A percentile compares a stretch with the other conserved stretches of the same genome.
Evolutionary conservation across 2,888 invertebrate genomes (phyloP).

Genomic region (Torymus aiolomorphi): DNA sequence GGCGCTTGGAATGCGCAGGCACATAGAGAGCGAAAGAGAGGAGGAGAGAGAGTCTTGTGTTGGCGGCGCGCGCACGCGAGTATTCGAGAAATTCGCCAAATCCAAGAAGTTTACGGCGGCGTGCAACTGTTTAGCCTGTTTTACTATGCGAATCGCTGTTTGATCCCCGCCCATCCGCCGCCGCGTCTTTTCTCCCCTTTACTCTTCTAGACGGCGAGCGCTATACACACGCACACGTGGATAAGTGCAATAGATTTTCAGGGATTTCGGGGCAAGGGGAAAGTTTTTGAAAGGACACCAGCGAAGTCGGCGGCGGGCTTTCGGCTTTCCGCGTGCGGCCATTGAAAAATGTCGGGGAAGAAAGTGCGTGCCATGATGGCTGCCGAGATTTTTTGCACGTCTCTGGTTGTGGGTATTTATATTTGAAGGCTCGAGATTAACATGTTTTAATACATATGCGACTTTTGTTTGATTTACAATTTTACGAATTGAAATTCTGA

Average conservation of each 20-base stretch:
- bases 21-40: too few relatives aligned
- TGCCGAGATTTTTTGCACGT: too few relatives aligned
- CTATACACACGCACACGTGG: too few relatives aligned
- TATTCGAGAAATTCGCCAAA: conserved; percentile 48
- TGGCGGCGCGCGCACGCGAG: conserved; percentile 1
- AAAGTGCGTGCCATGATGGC: too few relatives aligned
- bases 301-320: neutral
- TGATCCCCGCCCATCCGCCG: conserved; percentile 13
- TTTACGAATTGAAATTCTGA: too few relatives aligned
- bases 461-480: too few relatives aligned
- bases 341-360: too few relatives aligned
- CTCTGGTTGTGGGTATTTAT: too few relatives aligned
- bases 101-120: conserved; percentile 44
- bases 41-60: conserved; percentile 39
- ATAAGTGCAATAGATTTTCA: conserved; percentile 40
- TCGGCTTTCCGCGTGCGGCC: neutral
- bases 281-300: conserved; percentile 28
- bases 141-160: conserved; percentile 49
- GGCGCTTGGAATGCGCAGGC: conserved; percentile 10
- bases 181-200: too few relatives aligned
- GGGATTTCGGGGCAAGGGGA: conserved; percentile 1
- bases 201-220: too few relatives aligned
- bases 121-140: conserved; percentile 45
- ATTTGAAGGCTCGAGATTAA: too few relatives aligned
- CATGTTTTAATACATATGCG: too few relatives aligned